phyloP scores from a whole-genome alignment of 2,888 invertebrate genomes.

The Nomada fucata region DNA sequence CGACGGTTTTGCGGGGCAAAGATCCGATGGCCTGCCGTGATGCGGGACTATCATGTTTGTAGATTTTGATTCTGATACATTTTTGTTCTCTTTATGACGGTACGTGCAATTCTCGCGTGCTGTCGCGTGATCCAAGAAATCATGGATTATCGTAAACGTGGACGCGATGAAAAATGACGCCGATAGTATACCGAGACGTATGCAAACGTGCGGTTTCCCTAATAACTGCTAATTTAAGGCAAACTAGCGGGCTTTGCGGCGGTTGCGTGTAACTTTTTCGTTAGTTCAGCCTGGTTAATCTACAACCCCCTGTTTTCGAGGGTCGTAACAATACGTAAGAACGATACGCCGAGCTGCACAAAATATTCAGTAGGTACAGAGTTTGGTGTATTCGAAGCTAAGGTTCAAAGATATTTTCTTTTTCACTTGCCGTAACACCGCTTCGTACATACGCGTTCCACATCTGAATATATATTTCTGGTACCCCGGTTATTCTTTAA shows the following conservation, averaged over 20 bases:
- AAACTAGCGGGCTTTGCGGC: constrained; percentile 1
- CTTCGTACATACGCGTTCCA: no score
- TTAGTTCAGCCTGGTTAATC: neutral
- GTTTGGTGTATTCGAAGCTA: neutral
- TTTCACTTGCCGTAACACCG: no score
- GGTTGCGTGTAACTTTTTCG: constrained; percentile 8
- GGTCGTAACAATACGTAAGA: neutral
- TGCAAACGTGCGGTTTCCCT: constrained; percentile 10
- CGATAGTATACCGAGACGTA: neutral
- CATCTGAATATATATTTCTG: no score
- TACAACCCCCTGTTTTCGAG: neutral
- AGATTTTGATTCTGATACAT: neutral
- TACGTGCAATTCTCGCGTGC: neutral
- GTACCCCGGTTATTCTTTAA: no score
- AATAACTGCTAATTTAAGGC: constrained; percentile 31
- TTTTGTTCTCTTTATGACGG: neutral
- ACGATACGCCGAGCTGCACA: neutral
- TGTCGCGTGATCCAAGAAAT: neutral
- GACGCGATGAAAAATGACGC: constrained; percentile 8
- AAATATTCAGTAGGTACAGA: neutral
- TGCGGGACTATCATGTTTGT: no score
- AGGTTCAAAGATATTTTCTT: neutral
- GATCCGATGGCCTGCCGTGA: no score
- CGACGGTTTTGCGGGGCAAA: neutral
- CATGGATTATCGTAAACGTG: constrained; percentile 35